phyloP scores from a whole-genome alignment of 2,888 invertebrate genomes.

The Thumatha senex region DNA sequence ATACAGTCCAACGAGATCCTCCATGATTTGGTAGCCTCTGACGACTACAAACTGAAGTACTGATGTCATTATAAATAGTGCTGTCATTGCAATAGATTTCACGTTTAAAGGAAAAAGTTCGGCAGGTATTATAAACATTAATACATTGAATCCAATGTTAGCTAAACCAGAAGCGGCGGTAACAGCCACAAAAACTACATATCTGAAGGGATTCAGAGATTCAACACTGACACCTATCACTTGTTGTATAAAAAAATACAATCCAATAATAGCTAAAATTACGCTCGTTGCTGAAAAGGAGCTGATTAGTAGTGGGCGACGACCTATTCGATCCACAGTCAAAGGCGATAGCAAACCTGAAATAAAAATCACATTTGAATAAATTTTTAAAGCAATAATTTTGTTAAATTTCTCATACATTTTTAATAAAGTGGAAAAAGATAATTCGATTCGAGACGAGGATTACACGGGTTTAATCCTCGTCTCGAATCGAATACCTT shows the following conservation, averaged over 20 bases:
- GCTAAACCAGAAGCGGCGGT: constrained; percentile 55
- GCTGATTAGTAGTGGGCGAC: constrained; percentile 73
- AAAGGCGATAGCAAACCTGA: constrained; percentile 65
- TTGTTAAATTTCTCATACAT: no score
- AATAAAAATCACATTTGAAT: no score
- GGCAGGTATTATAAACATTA: constrained; percentile 77
- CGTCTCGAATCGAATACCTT: no score
- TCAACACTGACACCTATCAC: constrained; percentile 45
- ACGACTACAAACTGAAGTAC: constrained; percentile 74
- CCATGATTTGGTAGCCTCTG: constrained; percentile 77
- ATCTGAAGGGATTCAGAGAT: constrained; percentile 49
- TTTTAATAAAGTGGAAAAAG: no score
- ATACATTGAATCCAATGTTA: constrained; percentile 70
- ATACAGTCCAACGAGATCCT: constrained; percentile 70
- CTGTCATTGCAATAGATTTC: constrained; percentile 78
- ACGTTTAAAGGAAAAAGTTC: constrained; percentile 84
- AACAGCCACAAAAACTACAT: constrained; percentile 69
- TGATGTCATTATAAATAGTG: constrained; percentile 74
- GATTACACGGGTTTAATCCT: no score
- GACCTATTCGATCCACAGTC: constrained; percentile 66
- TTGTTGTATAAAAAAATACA: constrained; percentile 66
- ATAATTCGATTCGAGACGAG: no score
- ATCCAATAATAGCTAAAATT: constrained; percentile 49
- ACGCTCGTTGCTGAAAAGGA: constrained; percentile 61
- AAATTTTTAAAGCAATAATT: no score